Evolutionary conservation across 2,888 invertebrate genomes (phyloP).

Genomic region (Piscicola geometra): DNA sequence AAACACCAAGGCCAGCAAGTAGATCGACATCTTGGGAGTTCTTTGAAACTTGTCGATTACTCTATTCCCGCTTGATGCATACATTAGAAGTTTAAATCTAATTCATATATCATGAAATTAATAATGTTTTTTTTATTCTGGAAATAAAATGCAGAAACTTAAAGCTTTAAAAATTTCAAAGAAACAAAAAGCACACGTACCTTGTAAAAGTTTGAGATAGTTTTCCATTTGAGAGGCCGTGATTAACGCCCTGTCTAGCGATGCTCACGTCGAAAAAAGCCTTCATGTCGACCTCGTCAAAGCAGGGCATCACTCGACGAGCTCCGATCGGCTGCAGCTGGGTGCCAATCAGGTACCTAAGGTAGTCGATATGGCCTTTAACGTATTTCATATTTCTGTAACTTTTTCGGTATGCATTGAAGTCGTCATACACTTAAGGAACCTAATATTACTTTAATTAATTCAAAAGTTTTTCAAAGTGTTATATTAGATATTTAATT

Average conservation of each 20-base stretch:
- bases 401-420: too few relatives aligned
- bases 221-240: neutral
- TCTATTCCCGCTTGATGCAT: conserved; percentile 34
- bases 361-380: too few relatives aligned
- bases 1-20: conserved; percentile 33
- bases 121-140: too few relatives aligned
- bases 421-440: too few relatives aligned
- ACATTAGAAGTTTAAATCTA: too few relatives aligned
- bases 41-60: conserved; percentile 32
- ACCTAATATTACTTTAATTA: too few relatives aligned
- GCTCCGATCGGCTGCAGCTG: conserved; percentile 36
- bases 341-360: conserved; percentile 37
- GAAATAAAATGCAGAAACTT: too few relatives aligned
- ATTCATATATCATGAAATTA: too few relatives aligned
- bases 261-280: conserved; percentile 38
- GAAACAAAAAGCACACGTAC: neutral
- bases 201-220: neutral
- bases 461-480: too few relatives aligned
- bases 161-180: too few relatives aligned
- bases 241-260: neutral
- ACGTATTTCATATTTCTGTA: too few relatives aligned
- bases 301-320: conserved; percentile 36
- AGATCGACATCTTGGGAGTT: conserved; percentile 34
- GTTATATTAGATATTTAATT: too few relatives aligned
- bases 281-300: conserved; percentile 40